Conservation (phyloP, 2,113 vertebrate genomes). For the Rhineura floridana region DNA sequence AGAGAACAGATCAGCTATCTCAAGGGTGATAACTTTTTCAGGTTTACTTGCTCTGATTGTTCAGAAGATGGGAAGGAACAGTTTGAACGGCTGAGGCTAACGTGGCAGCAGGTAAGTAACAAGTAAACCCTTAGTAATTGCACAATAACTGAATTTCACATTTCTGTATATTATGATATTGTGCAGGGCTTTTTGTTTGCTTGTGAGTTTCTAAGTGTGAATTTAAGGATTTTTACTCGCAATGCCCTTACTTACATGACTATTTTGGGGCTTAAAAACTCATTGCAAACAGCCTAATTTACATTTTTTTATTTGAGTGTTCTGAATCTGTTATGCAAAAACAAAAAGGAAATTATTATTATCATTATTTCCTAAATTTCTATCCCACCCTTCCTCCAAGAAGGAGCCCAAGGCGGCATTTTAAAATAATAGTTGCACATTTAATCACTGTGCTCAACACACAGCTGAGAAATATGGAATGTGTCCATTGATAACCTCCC, state of each 20-base stretch:
- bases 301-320: not conserved
- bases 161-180: slow-evolving; percentile 20
- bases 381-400: too few species aligned
- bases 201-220: slow-evolving; percentile 34
- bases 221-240: slow-evolving; percentile 1
- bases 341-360: not conserved
- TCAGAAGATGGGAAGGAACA: slow-evolving; percentile 92
- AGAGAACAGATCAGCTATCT: slow-evolving; percentile 92
- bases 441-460: too few species aligned
- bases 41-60: slow-evolving; percentile 89
- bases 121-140: not conserved
- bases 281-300: slow-evolving; percentile 12
- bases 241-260: slow-evolving; percentile 11
- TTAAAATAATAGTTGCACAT: too few species aligned
- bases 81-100: slow-evolving; percentile 93
- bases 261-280: slow-evolving; percentile 26
- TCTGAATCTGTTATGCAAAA: not conserved
- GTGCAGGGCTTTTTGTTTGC: slow-evolving; percentile 6
- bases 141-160: too few species aligned
- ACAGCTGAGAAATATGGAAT: too few species aligned
- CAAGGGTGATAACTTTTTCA: slow-evolving; percentile 98
- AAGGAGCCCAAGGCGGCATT: too few species aligned
- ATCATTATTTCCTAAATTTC: too few species aligned
- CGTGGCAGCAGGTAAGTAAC: slow-evolving; percentile 89
- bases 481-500: too few species aligned